These are phyloP conservation scores for Hydrotaea cyrtoneurina DNA, from an alignment of 2,888 invertebrate genomes.

Conservation along the genomic window DNA sequence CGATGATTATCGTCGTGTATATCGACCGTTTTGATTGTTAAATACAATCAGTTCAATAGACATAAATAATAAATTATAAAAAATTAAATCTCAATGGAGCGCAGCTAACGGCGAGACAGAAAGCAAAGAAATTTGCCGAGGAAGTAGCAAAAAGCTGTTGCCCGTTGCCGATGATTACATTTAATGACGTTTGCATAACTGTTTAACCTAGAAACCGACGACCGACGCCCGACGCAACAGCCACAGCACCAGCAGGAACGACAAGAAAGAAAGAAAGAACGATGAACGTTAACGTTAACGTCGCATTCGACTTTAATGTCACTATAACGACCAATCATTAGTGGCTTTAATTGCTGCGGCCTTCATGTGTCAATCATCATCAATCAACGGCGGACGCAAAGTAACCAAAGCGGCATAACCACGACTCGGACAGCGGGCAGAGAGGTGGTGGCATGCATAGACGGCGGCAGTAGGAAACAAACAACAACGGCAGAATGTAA, in stretches of 20 bases:
- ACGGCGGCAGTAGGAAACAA: neutral
- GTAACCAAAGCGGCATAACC: slow-evolving; percentile 33
- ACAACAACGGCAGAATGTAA: slow-evolving; percentile 48
- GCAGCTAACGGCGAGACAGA: neutral
- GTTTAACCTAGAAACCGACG: slow-evolving; percentile 41
- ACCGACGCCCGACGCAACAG: slow-evolving; percentile 25
- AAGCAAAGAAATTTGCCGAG: neutral
- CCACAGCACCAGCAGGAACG: neutral
- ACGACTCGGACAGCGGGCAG: neutral
- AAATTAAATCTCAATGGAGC: slow-evolving; percentile 10
- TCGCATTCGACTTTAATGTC: slow-evolving; percentile 63
- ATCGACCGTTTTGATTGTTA: neutral
- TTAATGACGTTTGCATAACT: slow-evolving; percentile 40
- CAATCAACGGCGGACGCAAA: slow-evolving; percentile 55
- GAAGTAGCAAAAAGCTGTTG: neutral
- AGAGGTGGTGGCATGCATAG: neutral
- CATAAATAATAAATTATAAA: neutral
- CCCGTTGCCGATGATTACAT: neutral
- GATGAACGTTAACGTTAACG: neutral
- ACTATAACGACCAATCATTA: slow-evolving; percentile 68
- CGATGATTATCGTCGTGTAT: slow-evolving; percentile 3
- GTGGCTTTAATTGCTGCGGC: slow-evolving; percentile 67
- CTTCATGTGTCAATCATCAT: slow-evolving; percentile 68
- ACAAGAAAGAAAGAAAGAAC: neutral
- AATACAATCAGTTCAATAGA: neutral